Percentiles rank a stretch among this genome's conserved stretches.
Evolutionary conservation across 2,113 vertebrate genomes (phyloP).

Genomic region (Monopterus albus): DNA sequence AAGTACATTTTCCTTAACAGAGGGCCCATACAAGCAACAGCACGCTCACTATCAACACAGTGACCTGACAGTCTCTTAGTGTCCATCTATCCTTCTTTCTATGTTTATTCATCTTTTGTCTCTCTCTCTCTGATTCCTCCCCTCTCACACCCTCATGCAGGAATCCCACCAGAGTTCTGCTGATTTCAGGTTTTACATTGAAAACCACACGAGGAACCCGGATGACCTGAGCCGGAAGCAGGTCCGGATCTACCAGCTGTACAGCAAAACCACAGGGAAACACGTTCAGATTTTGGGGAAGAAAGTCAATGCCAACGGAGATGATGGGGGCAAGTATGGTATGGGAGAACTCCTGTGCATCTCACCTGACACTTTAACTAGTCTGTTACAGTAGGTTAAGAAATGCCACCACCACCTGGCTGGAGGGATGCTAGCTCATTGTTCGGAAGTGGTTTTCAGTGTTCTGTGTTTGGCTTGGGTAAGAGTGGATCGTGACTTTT

Average conservation of each 20-base stretch:
- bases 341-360: conserved; percentile 80
- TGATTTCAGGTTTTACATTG: conserved; percentile 85
- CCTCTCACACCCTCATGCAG: conserved; percentile 57
- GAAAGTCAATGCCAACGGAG: conserved; percentile 86
- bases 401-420: too few species aligned
- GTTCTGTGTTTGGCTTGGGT: conserved; percentile 16
- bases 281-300: conserved; percentile 86
- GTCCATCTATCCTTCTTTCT: conserved; percentile 23
- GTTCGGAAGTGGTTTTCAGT: conserved; percentile 21
- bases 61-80: conserved; percentile 22
- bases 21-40: conserved; percentile 60
- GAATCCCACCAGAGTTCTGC: conserved; percentile 83
- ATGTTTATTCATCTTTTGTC: conserved; percentile 24
- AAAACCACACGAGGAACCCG: conserved; percentile 84
- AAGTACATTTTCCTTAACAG: conserved; percentile 50
- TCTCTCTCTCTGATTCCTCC: conserved; percentile 3
- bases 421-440: neutral
- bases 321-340: conserved; percentile 89
- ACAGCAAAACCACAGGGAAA: conserved; percentile 84
- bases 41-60: conserved; percentile 64
- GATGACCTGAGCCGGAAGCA: conserved; percentile 86
- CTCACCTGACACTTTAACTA: conserved; percentile 58
- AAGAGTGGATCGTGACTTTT: conserved; percentile 22
- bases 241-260: conserved; percentile 85
- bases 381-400: conserved; percentile 1